Conservation (phyloP, 2,888 invertebrate species). For the Cephus spinipes region DNA sequence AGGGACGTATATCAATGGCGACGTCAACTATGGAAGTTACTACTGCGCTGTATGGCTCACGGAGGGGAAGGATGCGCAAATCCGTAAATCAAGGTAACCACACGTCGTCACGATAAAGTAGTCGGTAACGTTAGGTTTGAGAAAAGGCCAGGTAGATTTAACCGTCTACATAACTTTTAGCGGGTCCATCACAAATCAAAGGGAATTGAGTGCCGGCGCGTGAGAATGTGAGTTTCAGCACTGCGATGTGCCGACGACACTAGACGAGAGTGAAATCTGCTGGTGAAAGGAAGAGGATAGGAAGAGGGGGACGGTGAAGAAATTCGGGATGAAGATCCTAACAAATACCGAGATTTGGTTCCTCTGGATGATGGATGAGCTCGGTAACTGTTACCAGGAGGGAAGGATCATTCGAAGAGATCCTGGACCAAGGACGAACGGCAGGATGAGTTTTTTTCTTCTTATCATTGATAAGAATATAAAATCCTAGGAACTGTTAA, state of each 20-base stretch:
- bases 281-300: slow-evolving; percentile 11
- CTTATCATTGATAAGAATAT: no score
- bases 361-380: slow-evolving; percentile 52
- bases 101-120: slow-evolving; percentile 5
- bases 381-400: background rate
- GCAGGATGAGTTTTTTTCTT: no score
- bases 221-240: slow-evolving; percentile 28
- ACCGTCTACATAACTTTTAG: slow-evolving; percentile 21
- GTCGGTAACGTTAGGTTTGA: no score
- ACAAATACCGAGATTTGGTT: slow-evolving; percentile 51
- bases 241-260: background rate
- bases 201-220: slow-evolving; percentile 33
- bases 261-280: slow-evolving; percentile 5
- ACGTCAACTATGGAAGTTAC: no score
- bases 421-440: no score
- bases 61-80: no score
- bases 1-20: no score
- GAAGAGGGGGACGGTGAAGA: slow-evolving; percentile 19
- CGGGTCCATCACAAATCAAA: slow-evolving; percentile 33
- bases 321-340: slow-evolving; percentile 36
- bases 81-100: background rate
- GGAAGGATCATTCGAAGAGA: background rate
- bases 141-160: slow-evolving; percentile 13
- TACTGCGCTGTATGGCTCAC: no score
- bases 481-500: no score